Evolutionary conservation across 2,797 vertebrate genomes (phyloP).

Genomic region (Pseudochirops cupreus): DNA sequence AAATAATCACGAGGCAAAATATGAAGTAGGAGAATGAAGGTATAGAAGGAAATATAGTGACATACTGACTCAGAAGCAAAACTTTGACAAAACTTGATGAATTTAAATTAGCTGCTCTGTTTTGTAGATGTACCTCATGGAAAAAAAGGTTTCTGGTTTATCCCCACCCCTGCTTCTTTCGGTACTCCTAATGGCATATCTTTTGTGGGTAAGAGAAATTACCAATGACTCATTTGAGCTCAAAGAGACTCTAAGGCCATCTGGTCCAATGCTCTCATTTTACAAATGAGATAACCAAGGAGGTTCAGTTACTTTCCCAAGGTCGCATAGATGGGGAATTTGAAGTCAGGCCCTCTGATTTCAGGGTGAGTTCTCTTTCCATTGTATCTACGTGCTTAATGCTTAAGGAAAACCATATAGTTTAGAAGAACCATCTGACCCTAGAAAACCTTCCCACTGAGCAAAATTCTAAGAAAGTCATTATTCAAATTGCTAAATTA

Average conservation of each 20-base stretch:
- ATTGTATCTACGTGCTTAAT: neutral
- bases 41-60: neutral
- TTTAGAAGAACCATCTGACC: constrained; percentile 17
- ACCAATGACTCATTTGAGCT: neutral
- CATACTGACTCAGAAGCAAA: rapidly evolving
- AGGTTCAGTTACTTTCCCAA: neutral
- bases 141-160: neutral
- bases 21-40: neutral
- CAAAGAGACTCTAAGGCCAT: neutral
- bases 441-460: neutral
- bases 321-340: neutral
- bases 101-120: too few relatives aligned
- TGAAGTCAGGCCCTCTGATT: neutral
- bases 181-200: neutral
- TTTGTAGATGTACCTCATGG: neutral
- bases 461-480: constrained; percentile 39
- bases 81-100: neutral
- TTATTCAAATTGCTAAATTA: constrained; percentile 39
- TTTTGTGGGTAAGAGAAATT: neutral
- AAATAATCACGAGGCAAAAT: neutral
- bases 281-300: neutral
- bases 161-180: neutral
- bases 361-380: neutral
- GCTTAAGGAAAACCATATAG: neutral
- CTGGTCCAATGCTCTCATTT: neutral